Conservation (phyloP, 1,140 invertebrate genomes). For the Neomicropteryx cornuta region DNA sequence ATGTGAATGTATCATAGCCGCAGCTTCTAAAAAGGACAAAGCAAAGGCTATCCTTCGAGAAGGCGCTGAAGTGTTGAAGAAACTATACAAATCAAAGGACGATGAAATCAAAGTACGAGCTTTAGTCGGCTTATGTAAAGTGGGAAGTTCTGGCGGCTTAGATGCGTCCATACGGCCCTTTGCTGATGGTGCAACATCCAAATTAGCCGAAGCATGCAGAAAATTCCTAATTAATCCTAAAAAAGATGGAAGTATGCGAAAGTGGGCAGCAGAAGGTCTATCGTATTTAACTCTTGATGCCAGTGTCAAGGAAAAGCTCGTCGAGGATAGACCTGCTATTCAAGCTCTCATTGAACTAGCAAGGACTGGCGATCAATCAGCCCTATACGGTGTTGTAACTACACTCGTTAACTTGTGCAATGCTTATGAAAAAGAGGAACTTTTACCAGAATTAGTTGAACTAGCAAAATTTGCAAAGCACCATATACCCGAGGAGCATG, state of each 20-base stretch:
- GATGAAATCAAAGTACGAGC: conserved; percentile 84
- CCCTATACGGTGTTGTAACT: conserved; percentile 86
- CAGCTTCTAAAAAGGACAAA: conserved; percentile 96
- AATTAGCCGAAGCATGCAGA: conserved; percentile 87
- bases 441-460: conserved; percentile 94
- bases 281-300: conserved; percentile 96
- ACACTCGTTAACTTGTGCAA: conserved; percentile 96
- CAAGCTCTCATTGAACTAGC: conserved; percentile 82
- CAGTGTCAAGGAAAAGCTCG: conserved; percentile 95
- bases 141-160: conserved; percentile 91
- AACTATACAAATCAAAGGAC: conserved; percentile 84
- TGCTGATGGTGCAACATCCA: conserved; percentile 88
- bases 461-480: conserved; percentile 98
- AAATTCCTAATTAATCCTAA: conserved; percentile 76
- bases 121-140: conserved; percentile 91
- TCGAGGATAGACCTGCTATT: conserved; percentile 75
- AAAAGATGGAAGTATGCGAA: conserved; percentile 81
- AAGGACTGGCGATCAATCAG: conserved; percentile 73
- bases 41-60: conserved; percentile 82
- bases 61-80: conserved; percentile 90
- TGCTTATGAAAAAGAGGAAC: conserved; percentile 96
- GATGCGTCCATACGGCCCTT: conserved; percentile 91
- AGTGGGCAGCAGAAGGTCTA: conserved; percentile 95
- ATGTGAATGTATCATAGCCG: conserved; percentile 92
- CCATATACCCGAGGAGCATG: conserved; percentile 96